Base-by-base conservation (phyloP, 1,140 invertebrate species). In the Chrysoperla carnea region DNA sequence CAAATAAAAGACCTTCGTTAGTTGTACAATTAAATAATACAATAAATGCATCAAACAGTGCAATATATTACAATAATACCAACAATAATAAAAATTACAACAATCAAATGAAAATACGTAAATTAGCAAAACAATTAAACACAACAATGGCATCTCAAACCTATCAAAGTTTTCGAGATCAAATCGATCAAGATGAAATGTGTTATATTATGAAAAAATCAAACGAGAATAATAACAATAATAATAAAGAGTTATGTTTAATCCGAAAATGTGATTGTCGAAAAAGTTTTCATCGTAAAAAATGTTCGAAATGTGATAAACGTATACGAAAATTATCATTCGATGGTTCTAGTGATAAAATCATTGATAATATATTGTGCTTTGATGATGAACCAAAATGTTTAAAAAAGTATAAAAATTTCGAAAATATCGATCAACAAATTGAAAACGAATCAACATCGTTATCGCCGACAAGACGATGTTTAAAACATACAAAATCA, bases 161-260 rank as follows among this genome's bases (percentile, higher is more conserved):
- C 5, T 61, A 61, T 50, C 49, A 54, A 29, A 61, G 59, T 46
- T 61, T 61, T 40, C 53, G 53, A 17, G 59, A 61, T 48, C 54
- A 57, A 8, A 49, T 48, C 36, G 59, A 59, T 36, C 56, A 58
- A 36, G 51, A 56, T n/a, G 45, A 45, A 12, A 33, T 12, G n/a
- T 11, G 31, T 12, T 11, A 12, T 33, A 33, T 33, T 9, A 12
- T 11, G 8, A 33, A 33, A 9, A 12, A 33, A 33, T 2, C 8
- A 6, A 33, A 11, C 6, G 31, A 33, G 6, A 33, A 23, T 23
- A 23, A 23, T 23, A 23, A 23, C 17, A 23, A 23, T 23, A 23
- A 23, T 23, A 23, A 23, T 23, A 23, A 23, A 23, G 17, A 23
- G 2, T 5, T 23, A 23, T 23, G 17, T 23, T 23, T 23, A 23